phyloP scores from a whole-genome alignment of 2,888 invertebrate genomes.

The Theretra japonica region DNA sequence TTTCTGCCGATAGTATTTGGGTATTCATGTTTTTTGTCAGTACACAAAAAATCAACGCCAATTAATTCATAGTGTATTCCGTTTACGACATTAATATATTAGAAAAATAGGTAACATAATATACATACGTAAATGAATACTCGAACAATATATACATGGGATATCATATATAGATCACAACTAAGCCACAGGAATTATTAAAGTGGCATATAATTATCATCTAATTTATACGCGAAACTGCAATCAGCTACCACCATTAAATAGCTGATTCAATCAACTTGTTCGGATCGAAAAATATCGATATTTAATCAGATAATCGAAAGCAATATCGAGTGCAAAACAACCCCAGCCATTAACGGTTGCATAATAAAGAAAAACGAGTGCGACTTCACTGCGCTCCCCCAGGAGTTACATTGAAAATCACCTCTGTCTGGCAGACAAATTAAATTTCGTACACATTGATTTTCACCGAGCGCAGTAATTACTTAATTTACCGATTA shows the following conservation, averaged over 20 bases:
- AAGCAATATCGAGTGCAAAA: slow-evolving; percentile 46
- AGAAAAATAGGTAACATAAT: no score
- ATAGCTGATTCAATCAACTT: neutral
- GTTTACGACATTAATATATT: no score
- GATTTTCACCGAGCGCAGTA: slow-evolving; percentile 70
- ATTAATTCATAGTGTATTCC: neutral
- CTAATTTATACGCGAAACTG: neutral
- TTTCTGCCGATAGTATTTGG: neutral
- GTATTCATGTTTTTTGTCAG: neutral
- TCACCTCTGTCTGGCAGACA: slow-evolving; percentile 61
- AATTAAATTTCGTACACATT: slow-evolving; percentile 79
- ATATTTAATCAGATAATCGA: slow-evolving; percentile 2
- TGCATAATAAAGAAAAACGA: slow-evolving; percentile 61
- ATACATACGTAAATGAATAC: no score
- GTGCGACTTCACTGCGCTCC: slow-evolving; percentile 47
- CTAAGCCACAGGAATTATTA: no score
- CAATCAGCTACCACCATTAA: neutral
- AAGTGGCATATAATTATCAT: no score
- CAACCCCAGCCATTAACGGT: slow-evolving; percentile 50
- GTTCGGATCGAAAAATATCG: neutral
- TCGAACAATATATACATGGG: no score
- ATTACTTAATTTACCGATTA: slow-evolving; percentile 78
- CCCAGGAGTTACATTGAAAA: slow-evolving; percentile 61
- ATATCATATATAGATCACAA: no score
- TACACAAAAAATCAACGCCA: neutral